phyloP scores from a whole-genome alignment of 2,888 invertebrate species.

The Thereva unica region DNA sequence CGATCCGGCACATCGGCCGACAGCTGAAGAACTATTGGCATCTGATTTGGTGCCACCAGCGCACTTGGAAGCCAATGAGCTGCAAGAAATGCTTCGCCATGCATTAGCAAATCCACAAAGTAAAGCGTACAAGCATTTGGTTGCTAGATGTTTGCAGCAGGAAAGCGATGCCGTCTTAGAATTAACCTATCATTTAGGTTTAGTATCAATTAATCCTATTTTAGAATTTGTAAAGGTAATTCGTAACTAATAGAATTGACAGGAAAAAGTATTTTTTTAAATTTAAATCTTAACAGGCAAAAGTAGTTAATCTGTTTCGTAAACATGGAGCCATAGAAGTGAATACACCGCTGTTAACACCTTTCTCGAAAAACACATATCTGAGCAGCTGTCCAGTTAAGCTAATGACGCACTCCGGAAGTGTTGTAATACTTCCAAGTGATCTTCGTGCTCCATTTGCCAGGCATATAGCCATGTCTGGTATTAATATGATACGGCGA shows the following conservation, averaged over 20 bases:
- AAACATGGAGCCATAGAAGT: constrained; percentile 80
- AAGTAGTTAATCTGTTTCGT: constrained; percentile 66
- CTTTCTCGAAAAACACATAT: constrained; percentile 64
- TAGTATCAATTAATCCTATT: constrained; percentile 55
- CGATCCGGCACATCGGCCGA: constrained; percentile 80
- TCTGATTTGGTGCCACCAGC: constrained; percentile 85
- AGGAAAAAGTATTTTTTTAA: neutral
- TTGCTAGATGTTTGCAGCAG: constrained; percentile 58
- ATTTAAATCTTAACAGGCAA: constrained; percentile 42
- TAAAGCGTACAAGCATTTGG: constrained; percentile 74
- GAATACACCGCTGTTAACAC: constrained; percentile 79
- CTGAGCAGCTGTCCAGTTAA: constrained; percentile 62
- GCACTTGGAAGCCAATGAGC: constrained; percentile 80
- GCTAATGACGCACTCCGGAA: constrained; percentile 86
- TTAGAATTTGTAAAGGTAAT: constrained; percentile 56
- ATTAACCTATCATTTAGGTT: constrained; percentile 78
- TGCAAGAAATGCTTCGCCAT: constrained; percentile 80
- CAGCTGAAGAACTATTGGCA: constrained; percentile 79
- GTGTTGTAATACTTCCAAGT: constrained; percentile 81
- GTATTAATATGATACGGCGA: constrained; percentile 76
- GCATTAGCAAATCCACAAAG: constrained; percentile 80
- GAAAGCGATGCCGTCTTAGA: constrained; percentile 61
- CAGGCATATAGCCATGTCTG: constrained; percentile 79
- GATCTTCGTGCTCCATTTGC: constrained; percentile 83
- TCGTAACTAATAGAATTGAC: constrained; percentile 41